Evolutionary conservation across 2,888 invertebrate genomes (phyloP).

Genomic region (Drosophila putrida): DNA sequence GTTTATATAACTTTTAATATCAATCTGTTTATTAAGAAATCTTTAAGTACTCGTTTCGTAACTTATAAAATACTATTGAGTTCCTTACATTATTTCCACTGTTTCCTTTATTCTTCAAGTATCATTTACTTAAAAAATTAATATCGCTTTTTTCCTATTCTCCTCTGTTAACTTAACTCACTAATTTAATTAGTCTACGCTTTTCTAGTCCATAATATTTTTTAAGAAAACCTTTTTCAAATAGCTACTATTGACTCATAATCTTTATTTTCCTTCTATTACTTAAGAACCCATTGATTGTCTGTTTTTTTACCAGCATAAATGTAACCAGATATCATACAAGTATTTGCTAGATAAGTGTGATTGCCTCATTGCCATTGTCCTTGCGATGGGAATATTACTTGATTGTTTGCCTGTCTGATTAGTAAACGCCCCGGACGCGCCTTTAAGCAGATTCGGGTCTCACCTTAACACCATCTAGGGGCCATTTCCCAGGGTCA

Average conservation of each 20-base stretch:
- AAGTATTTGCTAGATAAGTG: conserved; percentile 27
- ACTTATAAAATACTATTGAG: too few relatives aligned
- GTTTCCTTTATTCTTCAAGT: too few relatives aligned
- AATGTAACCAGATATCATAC: conserved; percentile 48
- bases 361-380: conserved; percentile 47
- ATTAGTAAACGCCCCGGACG: conserved; percentile 55
- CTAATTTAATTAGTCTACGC: too few relatives aligned
- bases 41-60: too few relatives aligned
- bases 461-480: conserved; percentile 47
- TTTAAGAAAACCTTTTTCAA: background rate
- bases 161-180: too few relatives aligned
- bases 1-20: too few relatives aligned
- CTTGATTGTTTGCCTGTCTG: conserved; percentile 70
- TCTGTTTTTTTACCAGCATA: conserved; percentile 53
- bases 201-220: too few relatives aligned
- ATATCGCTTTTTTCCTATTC: too few relatives aligned
- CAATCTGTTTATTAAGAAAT: too few relatives aligned
- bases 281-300: conserved; percentile 27
- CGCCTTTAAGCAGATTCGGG: conserved; percentile 27
- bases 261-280: background rate
- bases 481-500: conserved; percentile 43
- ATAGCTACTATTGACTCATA: background rate
- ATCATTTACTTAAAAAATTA: too few relatives aligned
- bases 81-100: too few relatives aligned
- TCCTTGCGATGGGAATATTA: conserved; percentile 44